Conservation (phyloP, 2,888 invertebrate genomes). For the Stenolophus ochropezus region DNA sequence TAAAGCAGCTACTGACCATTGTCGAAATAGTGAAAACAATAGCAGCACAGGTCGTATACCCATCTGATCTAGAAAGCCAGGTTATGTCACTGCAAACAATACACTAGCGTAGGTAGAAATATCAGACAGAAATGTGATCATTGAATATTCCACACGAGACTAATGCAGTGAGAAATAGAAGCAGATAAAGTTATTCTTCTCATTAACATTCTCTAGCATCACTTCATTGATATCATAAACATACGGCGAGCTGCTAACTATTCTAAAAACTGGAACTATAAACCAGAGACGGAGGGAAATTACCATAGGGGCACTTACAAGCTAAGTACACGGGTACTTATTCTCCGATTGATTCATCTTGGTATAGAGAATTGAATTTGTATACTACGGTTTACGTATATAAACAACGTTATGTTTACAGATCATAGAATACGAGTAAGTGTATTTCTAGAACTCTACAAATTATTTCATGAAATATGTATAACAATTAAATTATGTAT, state of each 20-base stretch:
- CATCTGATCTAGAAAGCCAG: slow-evolving; percentile 24
- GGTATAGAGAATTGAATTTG: no score
- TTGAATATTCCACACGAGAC: not conserved
- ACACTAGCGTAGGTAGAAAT: not conserved
- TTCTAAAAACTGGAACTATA: slow-evolving; percentile 13
- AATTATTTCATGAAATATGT: no score
- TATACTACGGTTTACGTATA: no score
- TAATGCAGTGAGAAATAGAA: slow-evolving; percentile 7
- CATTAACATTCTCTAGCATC: slow-evolving; percentile 13
- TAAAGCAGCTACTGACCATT: not conserved
- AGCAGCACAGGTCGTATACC: not conserved
- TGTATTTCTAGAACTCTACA: no score
- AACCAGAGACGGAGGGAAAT: not conserved
- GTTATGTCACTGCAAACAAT: slow-evolving; percentile 32
- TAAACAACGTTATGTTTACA: no score
- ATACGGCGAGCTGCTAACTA: not conserved
- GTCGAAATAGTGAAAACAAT: not conserved
- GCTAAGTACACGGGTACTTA: no score
- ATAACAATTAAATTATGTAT: no score
- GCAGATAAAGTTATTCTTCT: slow-evolving; percentile 31
- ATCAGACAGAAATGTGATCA: not conserved
- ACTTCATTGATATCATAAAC: slow-evolving; percentile 45
- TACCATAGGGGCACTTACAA: not conserved
- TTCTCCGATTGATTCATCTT: no score
- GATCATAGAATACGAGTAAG: no score